A percentile compares a stretch with the other conserved stretches of the same genome.
Evolutionary conservation across 2,113 vertebrate species (phyloP).

Genomic region (Cebus imitator): DNA sequence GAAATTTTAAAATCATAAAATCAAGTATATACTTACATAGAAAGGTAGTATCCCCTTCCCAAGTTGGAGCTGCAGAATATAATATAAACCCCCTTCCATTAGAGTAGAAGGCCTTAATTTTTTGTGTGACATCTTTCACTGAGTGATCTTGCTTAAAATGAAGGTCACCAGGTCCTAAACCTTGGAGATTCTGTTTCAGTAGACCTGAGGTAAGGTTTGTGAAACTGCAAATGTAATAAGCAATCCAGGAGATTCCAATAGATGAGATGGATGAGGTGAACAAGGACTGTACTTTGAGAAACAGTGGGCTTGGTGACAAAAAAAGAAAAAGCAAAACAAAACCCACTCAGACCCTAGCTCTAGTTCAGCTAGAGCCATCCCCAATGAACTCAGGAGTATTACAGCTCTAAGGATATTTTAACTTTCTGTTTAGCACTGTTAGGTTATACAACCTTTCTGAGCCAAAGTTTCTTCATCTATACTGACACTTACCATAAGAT

Average conservation of each 20-base stretch:
- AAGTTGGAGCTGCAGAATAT: background rate
- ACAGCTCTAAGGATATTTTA: background rate
- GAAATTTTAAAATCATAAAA: background rate
- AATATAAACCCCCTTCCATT: background rate
- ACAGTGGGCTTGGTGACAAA: background rate
- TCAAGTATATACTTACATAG: background rate
- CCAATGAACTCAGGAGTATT: background rate
- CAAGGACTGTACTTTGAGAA: background rate
- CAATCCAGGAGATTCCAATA: background rate
- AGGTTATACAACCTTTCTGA: background rate
- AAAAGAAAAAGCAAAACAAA: no score
- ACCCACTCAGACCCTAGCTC: fast-evolving
- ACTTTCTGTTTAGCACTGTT: background rate
- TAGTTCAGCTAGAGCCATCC: background rate
- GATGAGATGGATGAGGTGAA: fast-evolving
- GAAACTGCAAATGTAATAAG: background rate
- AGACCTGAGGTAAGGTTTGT: background rate
- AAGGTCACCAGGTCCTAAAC: background rate
- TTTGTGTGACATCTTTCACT: background rate
- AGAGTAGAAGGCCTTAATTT: background rate
- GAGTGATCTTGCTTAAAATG: background rate
- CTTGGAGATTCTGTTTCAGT: background rate
- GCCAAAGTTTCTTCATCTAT: background rate
- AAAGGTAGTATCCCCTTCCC: background rate
- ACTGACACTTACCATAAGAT: background rate